These are phyloP conservation scores for Atractosteus spatula DNA, from an alignment of 2,113 vertebrate genomes.

Conservation along the genomic window DNA sequence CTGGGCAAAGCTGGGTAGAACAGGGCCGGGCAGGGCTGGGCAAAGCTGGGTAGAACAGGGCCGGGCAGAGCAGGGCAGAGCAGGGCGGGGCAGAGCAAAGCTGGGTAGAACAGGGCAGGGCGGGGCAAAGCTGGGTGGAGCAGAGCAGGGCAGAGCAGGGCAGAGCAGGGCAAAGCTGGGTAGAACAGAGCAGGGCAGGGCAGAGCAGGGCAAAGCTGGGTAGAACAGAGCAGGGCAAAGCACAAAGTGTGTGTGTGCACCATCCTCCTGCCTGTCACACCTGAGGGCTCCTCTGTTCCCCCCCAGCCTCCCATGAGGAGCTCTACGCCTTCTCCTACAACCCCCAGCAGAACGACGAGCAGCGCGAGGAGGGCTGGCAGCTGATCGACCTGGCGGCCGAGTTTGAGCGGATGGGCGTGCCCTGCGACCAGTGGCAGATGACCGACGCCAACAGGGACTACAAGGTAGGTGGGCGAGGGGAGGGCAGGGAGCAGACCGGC, in stretches of 20 bases:
- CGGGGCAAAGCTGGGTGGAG: too few species aligned
- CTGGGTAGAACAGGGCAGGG: too few species aligned
- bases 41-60: too few species aligned
- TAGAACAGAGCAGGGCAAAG: too few species aligned
- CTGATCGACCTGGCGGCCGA: slow-evolving; percentile 83
- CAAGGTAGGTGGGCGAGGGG: slow-evolving; percentile 72
- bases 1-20: too few species aligned
- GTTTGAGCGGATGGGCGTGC: slow-evolving; percentile 90
- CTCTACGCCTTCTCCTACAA: slow-evolving; percentile 97
- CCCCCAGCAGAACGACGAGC: slow-evolving; percentile 90
- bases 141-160: too few species aligned
- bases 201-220: too few species aligned
- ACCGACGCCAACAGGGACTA: slow-evolving; percentile 90
- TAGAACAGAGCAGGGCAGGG: too few species aligned
- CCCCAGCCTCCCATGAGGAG: slow-evolving; percentile 81
- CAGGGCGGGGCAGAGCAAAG: too few species aligned
- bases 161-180: too few species aligned
- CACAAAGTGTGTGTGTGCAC: background rate
- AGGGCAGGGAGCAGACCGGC: slow-evolving; percentile 16
- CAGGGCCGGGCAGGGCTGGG: too few species aligned
- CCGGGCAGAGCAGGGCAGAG: too few species aligned
- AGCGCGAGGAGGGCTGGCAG: slow-evolving; percentile 87
- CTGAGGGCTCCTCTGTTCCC: background rate
- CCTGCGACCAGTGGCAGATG: slow-evolving; percentile 87
- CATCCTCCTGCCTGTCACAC: background rate